Percentiles rank a stretch among this genome's conserved stretches.
These are phyloP conservation scores for Sphenodon punctatus DNA, from an alignment of 2,797 vertebrate species.

Conservation along the genomic window DNA sequence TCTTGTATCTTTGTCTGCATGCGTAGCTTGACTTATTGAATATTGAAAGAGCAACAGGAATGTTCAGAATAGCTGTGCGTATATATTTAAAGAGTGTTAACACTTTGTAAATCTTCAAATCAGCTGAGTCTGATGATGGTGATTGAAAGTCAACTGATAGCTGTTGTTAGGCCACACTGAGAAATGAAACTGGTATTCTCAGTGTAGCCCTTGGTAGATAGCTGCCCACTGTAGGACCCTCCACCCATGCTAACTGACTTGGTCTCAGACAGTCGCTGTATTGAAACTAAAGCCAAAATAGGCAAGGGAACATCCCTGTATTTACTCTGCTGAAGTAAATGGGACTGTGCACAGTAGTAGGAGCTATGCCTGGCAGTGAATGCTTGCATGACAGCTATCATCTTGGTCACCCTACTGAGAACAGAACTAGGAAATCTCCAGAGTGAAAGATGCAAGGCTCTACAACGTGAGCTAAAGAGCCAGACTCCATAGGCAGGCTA, in stretches of 20 bases:
- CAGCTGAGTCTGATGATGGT: slow-evolving; percentile 19
- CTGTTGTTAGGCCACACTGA: not conserved
- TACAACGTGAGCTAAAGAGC: too few species aligned
- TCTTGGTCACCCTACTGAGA: too few species aligned
- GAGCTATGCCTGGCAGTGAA: too few species aligned
- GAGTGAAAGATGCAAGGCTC: too few species aligned
- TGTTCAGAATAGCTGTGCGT: not conserved
- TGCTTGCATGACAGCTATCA: too few species aligned
- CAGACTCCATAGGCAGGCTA: too few species aligned
- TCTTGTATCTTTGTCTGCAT: not conserved
- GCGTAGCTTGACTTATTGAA: not conserved
- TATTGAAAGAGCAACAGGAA: not conserved
- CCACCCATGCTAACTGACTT: not conserved
- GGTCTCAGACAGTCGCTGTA: not conserved
- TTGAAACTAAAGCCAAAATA: not conserved
- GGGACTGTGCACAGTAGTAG: not conserved
- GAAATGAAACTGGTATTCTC: not conserved
- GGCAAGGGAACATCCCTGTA: not conserved
- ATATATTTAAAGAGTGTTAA: not conserved
- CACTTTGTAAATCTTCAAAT: not conserved
- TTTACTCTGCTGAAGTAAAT: not conserved
- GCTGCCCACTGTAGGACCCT: not conserved
- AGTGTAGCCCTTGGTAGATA: not conserved
- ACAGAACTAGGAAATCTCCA: too few species aligned
- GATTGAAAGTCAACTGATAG: slow-evolving; percentile 39